Percentiles rank a stretch among this genome's conserved stretches.
Conservation (phyloP, 1,140 invertebrate species). For the Diorhabda elongata region DNA sequence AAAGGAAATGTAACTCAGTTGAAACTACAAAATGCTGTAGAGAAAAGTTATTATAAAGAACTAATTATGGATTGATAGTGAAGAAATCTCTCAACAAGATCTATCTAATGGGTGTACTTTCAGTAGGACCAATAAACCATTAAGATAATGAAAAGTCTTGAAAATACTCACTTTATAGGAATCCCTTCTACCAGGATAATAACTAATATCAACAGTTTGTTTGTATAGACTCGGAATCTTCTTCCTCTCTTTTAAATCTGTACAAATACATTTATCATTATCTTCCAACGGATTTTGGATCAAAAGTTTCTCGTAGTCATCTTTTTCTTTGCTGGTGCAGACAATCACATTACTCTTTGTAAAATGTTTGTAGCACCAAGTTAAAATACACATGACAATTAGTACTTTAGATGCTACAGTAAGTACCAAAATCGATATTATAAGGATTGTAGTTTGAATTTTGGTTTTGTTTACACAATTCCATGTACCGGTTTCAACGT, state of each 20-base stretch:
- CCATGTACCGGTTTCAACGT: constrained; percentile 27
- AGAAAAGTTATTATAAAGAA: too few species aligned
- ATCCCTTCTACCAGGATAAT: constrained; percentile 18
- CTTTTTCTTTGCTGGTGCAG: constrained; percentile 20
- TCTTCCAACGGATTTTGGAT: constrained; percentile 16
- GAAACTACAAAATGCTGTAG: too few species aligned
- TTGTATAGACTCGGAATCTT: constrained; percentile 4
- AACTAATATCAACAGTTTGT: constrained; percentile 28
- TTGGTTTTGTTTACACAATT: constrained; percentile 26
- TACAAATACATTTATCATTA: constrained; percentile 23
- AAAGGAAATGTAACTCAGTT: too few species aligned
- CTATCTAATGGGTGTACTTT: too few species aligned
- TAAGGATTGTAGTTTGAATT: constrained; percentile 24
- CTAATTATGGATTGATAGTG: too few species aligned
- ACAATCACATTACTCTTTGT: constrained; percentile 16
- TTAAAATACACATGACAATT: constrained; percentile 30
- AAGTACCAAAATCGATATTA: constrained; percentile 24
- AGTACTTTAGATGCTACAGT: constrained; percentile 29
- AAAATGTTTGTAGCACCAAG: constrained; percentile 30
- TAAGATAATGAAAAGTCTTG: too few species aligned
- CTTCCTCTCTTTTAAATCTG: constrained; percentile 6
- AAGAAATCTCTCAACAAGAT: too few species aligned
- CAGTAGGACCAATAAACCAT: too few species aligned
- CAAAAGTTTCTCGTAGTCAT: constrained; percentile 16
- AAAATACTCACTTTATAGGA: too few species aligned